Conservation (phyloP, 2,888 invertebrate species). For the Eristalis arbustorum region DNA sequence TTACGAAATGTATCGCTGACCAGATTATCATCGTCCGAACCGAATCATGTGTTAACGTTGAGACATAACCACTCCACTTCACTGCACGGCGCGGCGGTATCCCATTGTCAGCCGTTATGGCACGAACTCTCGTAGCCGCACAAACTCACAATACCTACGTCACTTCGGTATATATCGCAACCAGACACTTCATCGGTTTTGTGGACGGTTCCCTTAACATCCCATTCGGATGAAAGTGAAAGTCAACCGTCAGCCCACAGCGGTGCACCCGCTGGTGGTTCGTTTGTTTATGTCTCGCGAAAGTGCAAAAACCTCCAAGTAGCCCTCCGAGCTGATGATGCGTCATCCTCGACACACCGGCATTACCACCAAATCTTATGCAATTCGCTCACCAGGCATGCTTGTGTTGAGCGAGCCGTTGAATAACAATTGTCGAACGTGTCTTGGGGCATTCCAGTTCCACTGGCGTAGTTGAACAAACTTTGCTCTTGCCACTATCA, state of each 20-base stretch:
- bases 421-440: conserved; percentile 35
- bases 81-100: neutral
- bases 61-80: neutral
- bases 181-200: neutral
- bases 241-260: conserved; percentile 2
- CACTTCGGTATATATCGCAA: conserved; percentile 16
- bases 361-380: conserved; percentile 57
- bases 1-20: neutral
- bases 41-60: neutral
- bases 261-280: too few species aligned
- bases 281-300: conserved; percentile 27
- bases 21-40: conserved; percentile 14
- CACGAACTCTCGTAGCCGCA: conserved; percentile 15
- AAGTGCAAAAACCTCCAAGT: conserved; percentile 61
- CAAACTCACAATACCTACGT: neutral
- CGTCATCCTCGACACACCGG: conserved; percentile 47
- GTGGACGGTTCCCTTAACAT: conserved; percentile 21
- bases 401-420: conserved; percentile 34
- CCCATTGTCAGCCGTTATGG: conserved; percentile 12
- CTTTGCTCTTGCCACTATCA: conserved; percentile 56
- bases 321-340: conserved; percentile 36
- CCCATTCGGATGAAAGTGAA: conserved; percentile 56
- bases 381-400: conserved; percentile 42
- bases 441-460: conserved; percentile 4
- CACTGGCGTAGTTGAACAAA: conserved; percentile 56